Evolutionary conservation across 1,140 invertebrate species (phyloP), one percentile per base, ranked within the genome.

Genomic region (Leptopilina clavipes): DNA sequence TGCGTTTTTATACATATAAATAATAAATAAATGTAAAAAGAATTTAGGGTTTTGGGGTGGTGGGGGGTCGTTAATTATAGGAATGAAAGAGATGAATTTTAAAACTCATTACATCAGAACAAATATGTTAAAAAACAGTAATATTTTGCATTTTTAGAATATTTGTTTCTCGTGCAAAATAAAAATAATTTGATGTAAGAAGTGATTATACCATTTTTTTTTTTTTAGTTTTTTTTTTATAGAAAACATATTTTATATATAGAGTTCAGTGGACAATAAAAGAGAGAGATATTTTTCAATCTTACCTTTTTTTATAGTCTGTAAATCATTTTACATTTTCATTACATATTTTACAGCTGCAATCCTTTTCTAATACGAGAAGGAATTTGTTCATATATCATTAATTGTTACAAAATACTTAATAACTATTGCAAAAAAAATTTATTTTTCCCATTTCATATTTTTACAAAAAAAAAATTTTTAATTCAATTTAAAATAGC

Each of bases 71-170:
- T 65, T 25, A 65, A 65, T 65, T 65, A 25, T 31, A 65, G 25
- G 59, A 31, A 65, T 65, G 59, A 65, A 65, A 65, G 59, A 65
- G 59, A 31, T 65, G 59, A 65, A 65, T 65, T 65, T 65, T 65
- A 65, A 31, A 65, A 25, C 59, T 31, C 59, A 65, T 31, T 65
- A 31, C 6, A 52, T 25, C 56, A 65, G 56, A 65, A 52, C 14
- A 45, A 14, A 14, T 52, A 22, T 65, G 37, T 40, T 40, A n/a
- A 12, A 31, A 31, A 65, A 65, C 25, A 65, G 14, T 22, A 25
- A 25, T 56, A 10, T 59, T 59, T 59, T 59, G 1, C 18, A 22
- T 22, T 3, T 19, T 25, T 11, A 11, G 19, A 19, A 56, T 19
- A 56, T 59, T 25, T 12, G 25, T 31, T 65, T 65, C 6, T 31